Base-by-base conservation (phyloP, 1,140 invertebrate genomes). In the Heterodera carotae region DNA sequence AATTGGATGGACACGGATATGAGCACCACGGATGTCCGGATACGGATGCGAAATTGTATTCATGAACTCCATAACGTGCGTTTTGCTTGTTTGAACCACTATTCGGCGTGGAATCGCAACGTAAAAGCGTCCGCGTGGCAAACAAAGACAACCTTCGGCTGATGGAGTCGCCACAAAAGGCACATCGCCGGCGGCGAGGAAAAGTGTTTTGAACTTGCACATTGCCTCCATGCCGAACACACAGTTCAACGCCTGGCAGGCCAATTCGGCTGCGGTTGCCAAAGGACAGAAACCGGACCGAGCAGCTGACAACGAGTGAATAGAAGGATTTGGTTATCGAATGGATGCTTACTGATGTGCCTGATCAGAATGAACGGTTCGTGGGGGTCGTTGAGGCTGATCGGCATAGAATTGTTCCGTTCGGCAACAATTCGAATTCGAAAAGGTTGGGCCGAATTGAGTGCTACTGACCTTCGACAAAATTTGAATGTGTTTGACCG, bases 321-420 rank as follows among this genome's bases (percentile, higher is more conserved):
- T 59, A 25, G 48, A 59, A n/a, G 22, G 59, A 60, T 2, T 43
- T 43, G 7, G 7, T 18, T 29, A 18, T 34, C 15, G 62, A 18
- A n/a, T 73, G 27, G 1, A 7, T 43, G 39, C n/a, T 62, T 39
- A 73, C 69, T 56, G n/a, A 82, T 80, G 69, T 34, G 64, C 48
- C 84, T 82, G 33, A 82, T 73, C 27, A 82, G 25, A 22, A 82
- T 76, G 74, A 82, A 84, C 27, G 81, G 70, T 62, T 80, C 79
- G 56, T 76, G 34, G 27, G 48, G 62, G 10, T 36, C 43, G 34
- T 62, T 64, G 27, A 18, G 36, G 36, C 59, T 62, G 27, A 74
- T 56, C 25, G 43, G 10, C 27, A 74, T 43, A 15, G 72, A 74
- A 69, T 53, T 59, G 69, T 76, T 75, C 34, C 39, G 69, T 77